Percentiles rank a stretch among this genome's conserved stretches.
Evolutionary conservation across 2,113 vertebrate genomes (phyloP).

Genomic region (Sinocyclocheilus grahami): DNA sequence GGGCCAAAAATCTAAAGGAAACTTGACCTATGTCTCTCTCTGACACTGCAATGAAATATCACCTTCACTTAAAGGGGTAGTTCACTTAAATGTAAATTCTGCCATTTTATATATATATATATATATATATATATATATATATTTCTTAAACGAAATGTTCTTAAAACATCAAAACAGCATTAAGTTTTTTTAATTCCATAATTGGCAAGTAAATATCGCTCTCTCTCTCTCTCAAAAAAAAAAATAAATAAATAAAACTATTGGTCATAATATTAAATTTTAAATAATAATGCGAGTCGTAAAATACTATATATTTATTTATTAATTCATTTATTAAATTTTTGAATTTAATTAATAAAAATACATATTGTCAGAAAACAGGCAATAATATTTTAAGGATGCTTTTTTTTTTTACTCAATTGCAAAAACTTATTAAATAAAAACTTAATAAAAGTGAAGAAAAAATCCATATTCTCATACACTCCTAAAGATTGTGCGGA

Average conservation of each 20-base stretch:
- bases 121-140: neutral
- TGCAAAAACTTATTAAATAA: neutral
- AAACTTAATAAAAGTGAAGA: neutral
- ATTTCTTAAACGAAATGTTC: neutral
- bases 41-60: neutral
- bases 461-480: neutral
- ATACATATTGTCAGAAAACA: neutral
- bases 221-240: too few relatives aligned
- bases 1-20: conserved; percentile 22
- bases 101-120: neutral
- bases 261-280: neutral
- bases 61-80: neutral
- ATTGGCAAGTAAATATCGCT: neutral
- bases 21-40: neutral
- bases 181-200: neutral
- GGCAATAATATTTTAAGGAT: neutral
- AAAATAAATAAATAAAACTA: neutral
- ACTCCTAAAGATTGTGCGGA: neutral
- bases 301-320: neutral
- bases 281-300: neutral
- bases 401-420: neutral
- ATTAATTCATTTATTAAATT: neutral
- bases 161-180: neutral
- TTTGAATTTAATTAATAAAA: neutral
- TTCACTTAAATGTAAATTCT: neutral